A percentile compares a stretch with the other conserved stretches of the same genome.
These are phyloP conservation scores for Saimiri boliviensis DNA, from an alignment of 2,113 vertebrate species.

Conservation along the genomic window DNA sequence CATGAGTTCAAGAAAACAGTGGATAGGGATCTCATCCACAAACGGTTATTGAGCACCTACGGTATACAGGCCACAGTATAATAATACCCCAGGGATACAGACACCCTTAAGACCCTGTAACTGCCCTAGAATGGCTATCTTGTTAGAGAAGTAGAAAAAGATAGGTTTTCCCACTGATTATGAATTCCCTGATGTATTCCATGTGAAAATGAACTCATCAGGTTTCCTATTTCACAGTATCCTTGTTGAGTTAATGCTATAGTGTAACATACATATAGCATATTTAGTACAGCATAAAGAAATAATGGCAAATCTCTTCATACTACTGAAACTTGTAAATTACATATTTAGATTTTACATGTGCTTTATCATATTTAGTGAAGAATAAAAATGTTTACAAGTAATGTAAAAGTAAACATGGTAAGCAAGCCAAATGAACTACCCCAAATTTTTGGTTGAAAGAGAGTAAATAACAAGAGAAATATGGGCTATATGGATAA, in stretches of 20 bases:
- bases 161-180: not conserved
- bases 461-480: slow-evolving; percentile 1
- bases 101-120: not conserved
- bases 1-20: not conserved
- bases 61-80: too few species aligned
- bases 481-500: not conserved
- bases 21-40: too few species aligned
- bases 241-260: not conserved
- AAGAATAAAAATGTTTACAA: slow-evolving; percentile 42
- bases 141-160: not conserved
- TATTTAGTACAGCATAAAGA: not conserved
- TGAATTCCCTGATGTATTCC: not conserved
- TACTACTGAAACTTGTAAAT: not conserved
- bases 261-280: fast-evolving
- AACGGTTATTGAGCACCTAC: not conserved
- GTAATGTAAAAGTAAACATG: slow-evolving; percentile 31
- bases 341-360: not conserved
- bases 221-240: not conserved
- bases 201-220: not conserved
- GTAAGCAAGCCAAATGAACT: slow-evolving; percentile 52
- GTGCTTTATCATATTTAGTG: not conserved
- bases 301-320: not conserved
- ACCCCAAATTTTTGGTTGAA: slow-evolving; percentile 34
- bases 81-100: not conserved
- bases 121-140: not conserved